Base-by-base conservation (phyloP, 1,140 invertebrate species). In the Halesus radiatus region DNA sequence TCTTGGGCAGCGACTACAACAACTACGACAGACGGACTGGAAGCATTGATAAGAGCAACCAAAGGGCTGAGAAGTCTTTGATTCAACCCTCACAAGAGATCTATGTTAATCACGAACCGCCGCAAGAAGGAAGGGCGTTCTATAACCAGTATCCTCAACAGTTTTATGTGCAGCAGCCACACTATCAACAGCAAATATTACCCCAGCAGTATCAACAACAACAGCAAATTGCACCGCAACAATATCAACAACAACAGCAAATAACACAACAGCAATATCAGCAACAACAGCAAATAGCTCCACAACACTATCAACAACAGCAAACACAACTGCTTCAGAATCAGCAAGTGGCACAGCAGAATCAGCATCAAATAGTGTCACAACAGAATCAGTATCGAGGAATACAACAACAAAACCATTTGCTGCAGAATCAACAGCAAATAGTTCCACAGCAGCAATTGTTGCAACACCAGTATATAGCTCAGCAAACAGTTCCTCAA, bases 21-120 rank as follows among this genome's bases (percentile, higher is more conserved):
- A 77, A 79, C 32, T 74, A 56, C 26, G 76, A 37, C 53, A 76
- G 74, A 53, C 37, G 50, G 74, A 45, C 56, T 53, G 7, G 20
- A 58, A 4, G 29, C 22, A 22, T 52, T 70, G 37, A 45, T n/a
- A 79, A 81, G 58, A 54, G 62, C 45, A 18, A 53, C 18, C 78
- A 76, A 16, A 56, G 73, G 22, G 77, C 32, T 10, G 74, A 81
- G 5, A 84, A 82, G 26, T 50, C 74, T 20, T 20, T 80, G 29
- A 84, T 84, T 45, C 80, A 85, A 80, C 84, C 83, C 13, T 85
- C 84, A 20, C 85, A 84, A 79, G 81, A 84, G 68, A 83, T 81
- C 18, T 83, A 82, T 68, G 77, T 80, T 5, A 79, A 76, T 45
- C 82, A 83, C 37, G 80, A 83, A 60, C 37, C 68, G 10, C 75